These are phyloP conservation scores for Adelphocoris suturalis DNA, from an alignment of 2,888 invertebrate species.

Conservation along the genomic window DNA sequence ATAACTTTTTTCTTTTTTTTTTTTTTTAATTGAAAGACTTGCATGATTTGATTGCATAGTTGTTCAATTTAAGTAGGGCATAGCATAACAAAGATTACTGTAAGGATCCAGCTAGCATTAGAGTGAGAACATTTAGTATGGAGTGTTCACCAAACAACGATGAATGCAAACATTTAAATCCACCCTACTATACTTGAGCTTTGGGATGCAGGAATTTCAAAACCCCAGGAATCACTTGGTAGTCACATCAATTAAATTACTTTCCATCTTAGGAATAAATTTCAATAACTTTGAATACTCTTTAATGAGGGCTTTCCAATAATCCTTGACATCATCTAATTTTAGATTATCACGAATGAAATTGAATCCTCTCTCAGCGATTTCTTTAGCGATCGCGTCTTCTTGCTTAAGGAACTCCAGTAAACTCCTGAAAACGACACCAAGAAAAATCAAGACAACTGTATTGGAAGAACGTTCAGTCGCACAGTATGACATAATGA, in stretches of 20 bases:
- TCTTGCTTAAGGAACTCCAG: constrained; percentile 88
- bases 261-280: constrained; percentile 83
- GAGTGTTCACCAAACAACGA: too few relatives aligned
- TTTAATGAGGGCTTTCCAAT: constrained; percentile 89
- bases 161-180: too few relatives aligned
- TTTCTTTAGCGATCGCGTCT: constrained; percentile 86
- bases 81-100: too few relatives aligned
- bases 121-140: too few relatives aligned
- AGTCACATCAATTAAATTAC: constrained; percentile 80
- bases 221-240: not conserved
- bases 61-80: too few relatives aligned
- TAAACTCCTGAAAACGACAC: constrained; percentile 80
- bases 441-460: too few relatives aligned
- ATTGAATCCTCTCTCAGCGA: constrained; percentile 89
- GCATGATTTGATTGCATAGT: too few relatives aligned
- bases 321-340: constrained; percentile 90
- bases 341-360: constrained; percentile 91
- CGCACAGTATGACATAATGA: not conserved
- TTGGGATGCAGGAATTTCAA: not conserved
- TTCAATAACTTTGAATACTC: constrained; percentile 87
- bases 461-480: not conserved
- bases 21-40: too few relatives aligned
- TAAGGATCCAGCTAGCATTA: too few relatives aligned
- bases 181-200: too few relatives aligned
- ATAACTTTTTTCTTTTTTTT: too few relatives aligned